Base-by-base conservation (phyloP, 2,888 invertebrate genomes). In the Malacosoma neustria region DNA sequence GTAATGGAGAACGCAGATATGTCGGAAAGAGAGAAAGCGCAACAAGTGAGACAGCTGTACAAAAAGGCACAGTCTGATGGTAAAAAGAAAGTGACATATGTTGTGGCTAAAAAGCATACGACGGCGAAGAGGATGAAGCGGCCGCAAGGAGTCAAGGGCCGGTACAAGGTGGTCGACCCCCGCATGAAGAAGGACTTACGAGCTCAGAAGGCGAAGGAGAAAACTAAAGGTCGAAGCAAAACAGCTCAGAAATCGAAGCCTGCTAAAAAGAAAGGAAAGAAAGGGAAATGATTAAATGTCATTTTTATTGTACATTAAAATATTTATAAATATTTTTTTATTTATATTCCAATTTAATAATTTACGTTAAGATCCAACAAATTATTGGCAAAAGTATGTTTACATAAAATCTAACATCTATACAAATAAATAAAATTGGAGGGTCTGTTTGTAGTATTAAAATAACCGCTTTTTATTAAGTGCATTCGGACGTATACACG, bases 121-220 rank as follows among this genome's bases (percentile, higher is more conserved):
- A 88, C 93, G 0, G 91, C 92, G 0, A 95, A 94, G 61, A 87
- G 91, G 36, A 91, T 92, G 41, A 87, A 89, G 35, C 88, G 97
- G 48, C 98, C 98, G 4, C 77, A 91, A 0, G 97, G 97, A 31
- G 92, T 97, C 13, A 96, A 96, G 73, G 98, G 98, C 36, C 92
- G 89, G 22, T 98, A 93, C 75, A 96, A 92, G 72, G 92, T 98
- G n/a, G 99, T 99, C 3, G 99, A 99, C 89, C 91, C 93, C 1
- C 88, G 99, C 50, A 93, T 98, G 93, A 99, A 98, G 79, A 98
- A 98, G 74, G 99, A 99, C 70, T 81, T 92, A 59, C 88, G 93
- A 43, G 90, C 92, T 0, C 80, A 89, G 50, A 90, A 90, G 66
- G 79, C 87, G 11, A 89, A 87, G 61, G 88, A 88, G 64, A 90